These are phyloP conservation scores for Pararge aegeria DNA, from an alignment of 1,140 invertebrate species.

Conservation along the genomic window DNA sequence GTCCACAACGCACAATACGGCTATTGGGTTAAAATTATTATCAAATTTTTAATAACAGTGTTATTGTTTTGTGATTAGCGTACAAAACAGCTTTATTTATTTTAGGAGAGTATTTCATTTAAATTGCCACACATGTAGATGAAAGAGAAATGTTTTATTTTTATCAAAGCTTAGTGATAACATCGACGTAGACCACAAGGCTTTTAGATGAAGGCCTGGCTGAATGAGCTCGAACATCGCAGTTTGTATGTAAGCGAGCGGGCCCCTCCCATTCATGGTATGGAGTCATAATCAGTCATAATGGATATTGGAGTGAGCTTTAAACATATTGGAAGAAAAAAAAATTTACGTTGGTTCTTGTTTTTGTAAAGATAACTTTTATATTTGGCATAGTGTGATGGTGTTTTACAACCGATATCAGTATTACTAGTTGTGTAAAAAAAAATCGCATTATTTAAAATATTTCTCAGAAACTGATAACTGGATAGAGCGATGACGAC, in stretches of 20 bases:
- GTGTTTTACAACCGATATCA: too few species aligned
- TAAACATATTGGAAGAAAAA: constrained; percentile 6
- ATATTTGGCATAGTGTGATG: not conserved
- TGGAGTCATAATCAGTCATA: constrained; percentile 53
- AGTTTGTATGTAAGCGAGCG: constrained; percentile 52
- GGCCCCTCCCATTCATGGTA: constrained; percentile 46
- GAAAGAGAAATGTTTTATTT: not conserved
- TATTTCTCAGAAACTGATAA: too few species aligned
- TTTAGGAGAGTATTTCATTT: not conserved
- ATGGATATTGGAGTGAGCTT: constrained; percentile 45
- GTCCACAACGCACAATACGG: too few species aligned
- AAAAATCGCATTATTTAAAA: too few species aligned
- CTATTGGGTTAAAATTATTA: too few species aligned
- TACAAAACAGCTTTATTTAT: not conserved
- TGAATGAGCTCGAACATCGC: constrained; percentile 39
- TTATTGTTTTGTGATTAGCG: too few species aligned
- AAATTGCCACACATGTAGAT: not conserved
- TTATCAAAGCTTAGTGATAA: constrained; percentile 38
- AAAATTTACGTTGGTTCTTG: not conserved
- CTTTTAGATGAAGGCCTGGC: constrained; percentile 53
- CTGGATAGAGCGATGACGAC: too few species aligned
- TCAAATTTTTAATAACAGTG: too few species aligned
- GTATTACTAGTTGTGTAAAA: too few species aligned
- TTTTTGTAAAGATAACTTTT: not conserved
- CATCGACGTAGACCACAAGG: constrained; percentile 42